These are phyloP conservation scores for Marmota flaviventris DNA, from an alignment of 2,113 vertebrate genomes.

Conservation along the genomic window DNA sequence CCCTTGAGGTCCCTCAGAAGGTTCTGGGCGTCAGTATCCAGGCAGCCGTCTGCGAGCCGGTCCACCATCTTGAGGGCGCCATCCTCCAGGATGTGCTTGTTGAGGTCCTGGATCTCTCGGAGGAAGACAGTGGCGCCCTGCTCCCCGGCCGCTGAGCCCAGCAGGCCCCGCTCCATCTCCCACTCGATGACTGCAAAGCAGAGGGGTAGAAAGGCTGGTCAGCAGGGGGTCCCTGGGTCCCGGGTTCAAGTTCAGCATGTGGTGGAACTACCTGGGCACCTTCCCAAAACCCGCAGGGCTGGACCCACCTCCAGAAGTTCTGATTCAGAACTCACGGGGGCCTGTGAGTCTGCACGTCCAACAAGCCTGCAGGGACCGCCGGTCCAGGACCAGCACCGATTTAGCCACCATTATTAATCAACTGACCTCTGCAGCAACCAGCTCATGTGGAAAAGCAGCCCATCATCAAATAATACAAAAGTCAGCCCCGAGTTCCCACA, in stretches of 20 bases:
- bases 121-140: constrained; percentile 86
- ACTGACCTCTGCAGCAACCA: too few species aligned
- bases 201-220: not conserved
- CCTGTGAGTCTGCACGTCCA: not conserved
- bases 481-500: too few species aligned
- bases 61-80: constrained; percentile 84
- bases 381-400: not conserved
- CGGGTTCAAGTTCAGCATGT: not conserved
- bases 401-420: too few species aligned
- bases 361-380: too few species aligned
- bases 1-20: constrained; percentile 88
- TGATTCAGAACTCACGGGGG: not conserved
- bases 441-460: too few species aligned
- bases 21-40: constrained; percentile 87
- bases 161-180: constrained; percentile 89
- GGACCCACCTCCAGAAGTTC: not conserved
- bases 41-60: constrained; percentile 80
- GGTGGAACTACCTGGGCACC: not conserved
- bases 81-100: constrained; percentile 78
- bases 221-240: not conserved
- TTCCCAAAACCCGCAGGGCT: not conserved
- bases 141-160: constrained; percentile 37
- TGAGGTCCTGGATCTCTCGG: constrained; percentile 86
- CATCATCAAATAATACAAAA: too few species aligned
- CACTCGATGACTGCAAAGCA: constrained; percentile 85